Conservation (phyloP, 2,797 vertebrate species). For the Acanthurus leucopareius region DNA sequence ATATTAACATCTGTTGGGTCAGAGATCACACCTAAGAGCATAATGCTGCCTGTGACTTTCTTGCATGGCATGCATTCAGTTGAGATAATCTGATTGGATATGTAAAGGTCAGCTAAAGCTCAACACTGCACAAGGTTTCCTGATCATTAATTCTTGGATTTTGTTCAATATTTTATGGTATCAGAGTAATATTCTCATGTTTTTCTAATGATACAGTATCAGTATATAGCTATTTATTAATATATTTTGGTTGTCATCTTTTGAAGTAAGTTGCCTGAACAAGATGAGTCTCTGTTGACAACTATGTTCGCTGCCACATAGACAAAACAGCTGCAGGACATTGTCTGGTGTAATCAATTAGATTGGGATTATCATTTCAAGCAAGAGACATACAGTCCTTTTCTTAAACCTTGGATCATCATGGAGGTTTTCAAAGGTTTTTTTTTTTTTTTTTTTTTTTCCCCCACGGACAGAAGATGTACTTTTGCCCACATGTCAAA, state of each 20-base stretch:
- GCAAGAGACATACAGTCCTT: neutral
- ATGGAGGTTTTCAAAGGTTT: slow-evolving; percentile 1
- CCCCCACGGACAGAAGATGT: neutral
- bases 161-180: neutral
- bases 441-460: too few relatives aligned
- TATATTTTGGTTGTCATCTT: neutral
- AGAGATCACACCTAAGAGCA: slow-evolving; percentile 50
- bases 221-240: neutral
- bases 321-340: slow-evolving; percentile 14
- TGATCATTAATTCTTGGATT: slow-evolving; percentile 3
- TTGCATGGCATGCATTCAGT: slow-evolving; percentile 34
- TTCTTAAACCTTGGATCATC: slow-evolving; percentile 14
- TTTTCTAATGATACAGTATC: neutral
- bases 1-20: slow-evolving; percentile 64
- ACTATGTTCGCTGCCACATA: neutral
- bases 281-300: neutral
- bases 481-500: slow-evolving; percentile 7
- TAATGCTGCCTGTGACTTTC: slow-evolving; percentile 48
- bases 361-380: slow-evolving; percentile 1
- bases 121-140: neutral
- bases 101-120: slow-evolving; percentile 11
- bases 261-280: neutral
- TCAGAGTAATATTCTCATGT: neutral
- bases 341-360: slow-evolving; percentile 11
- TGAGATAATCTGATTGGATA: slow-evolving; percentile 37